A percentile compares a stretch with the other conserved stretches of the same genome.
phyloP scores from a whole-genome alignment of 2,797 vertebrate genomes.

The Enoplosus armatus region DNA sequence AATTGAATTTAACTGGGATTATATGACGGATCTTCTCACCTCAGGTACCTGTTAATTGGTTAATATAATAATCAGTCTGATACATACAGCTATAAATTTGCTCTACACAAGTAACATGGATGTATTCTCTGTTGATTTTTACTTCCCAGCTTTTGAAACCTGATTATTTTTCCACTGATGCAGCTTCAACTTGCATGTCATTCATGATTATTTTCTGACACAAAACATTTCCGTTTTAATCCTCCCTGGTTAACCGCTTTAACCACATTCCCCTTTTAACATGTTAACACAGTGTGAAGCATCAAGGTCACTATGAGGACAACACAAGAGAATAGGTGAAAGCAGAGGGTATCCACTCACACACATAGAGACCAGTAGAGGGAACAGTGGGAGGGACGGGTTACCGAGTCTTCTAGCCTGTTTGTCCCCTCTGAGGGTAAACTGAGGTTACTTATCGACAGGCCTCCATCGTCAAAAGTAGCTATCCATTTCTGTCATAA shows the following conservation, averaged over 20 bases:
- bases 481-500: conserved; percentile 44
- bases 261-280: conserved; percentile 7
- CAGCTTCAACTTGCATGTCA: neutral
- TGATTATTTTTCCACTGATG: neutral
- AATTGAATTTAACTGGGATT: neutral
- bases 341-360: neutral
- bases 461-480: conserved; percentile 15
- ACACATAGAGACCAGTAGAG: conserved; percentile 1
- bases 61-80: too few species aligned
- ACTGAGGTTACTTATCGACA: conserved; percentile 41
- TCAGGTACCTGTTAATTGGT: too few species aligned
- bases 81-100: neutral
- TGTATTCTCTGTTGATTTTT: neutral
- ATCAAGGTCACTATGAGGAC: neutral
- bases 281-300: conserved; percentile 11
- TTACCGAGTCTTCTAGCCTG: neutral
- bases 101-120: neutral
- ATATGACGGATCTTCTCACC: neutral
- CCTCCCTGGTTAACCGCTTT: neutral
- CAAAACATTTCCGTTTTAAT: neutral
- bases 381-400: neutral
- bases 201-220: neutral
- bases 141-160: neutral
- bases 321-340: conserved; percentile 19
- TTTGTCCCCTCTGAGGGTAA: conserved; percentile 25